Conservation (phyloP, 1,140 invertebrate species). For the Sminthurides bifidus region DNA sequence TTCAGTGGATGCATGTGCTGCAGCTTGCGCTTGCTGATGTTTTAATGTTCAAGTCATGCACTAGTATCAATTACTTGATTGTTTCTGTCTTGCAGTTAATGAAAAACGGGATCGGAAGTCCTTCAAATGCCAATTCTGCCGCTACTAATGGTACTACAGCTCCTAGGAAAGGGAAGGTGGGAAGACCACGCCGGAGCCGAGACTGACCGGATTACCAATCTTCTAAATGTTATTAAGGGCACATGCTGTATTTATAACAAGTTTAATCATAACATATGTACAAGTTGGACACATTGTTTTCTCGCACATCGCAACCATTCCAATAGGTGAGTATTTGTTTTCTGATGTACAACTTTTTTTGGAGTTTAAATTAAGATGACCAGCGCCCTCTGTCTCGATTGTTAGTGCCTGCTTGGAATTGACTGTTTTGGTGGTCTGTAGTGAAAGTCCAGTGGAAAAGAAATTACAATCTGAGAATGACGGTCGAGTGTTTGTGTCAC, state of each 20-base stretch:
- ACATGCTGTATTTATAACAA: neutral
- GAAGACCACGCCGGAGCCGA: slow-evolving; percentile 31
- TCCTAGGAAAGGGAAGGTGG: slow-evolving; percentile 27
- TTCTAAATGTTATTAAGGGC: neutral
- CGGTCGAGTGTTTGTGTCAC: too few relatives aligned
- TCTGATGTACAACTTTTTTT: neutral
- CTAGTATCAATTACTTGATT: neutral
- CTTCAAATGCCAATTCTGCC: slow-evolving; percentile 24
- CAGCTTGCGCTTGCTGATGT: too few relatives aligned
- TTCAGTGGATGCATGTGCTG: too few relatives aligned
- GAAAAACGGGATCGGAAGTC: slow-evolving; percentile 32
- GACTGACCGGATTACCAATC: slow-evolving; percentile 21
- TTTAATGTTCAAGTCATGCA: too few relatives aligned
- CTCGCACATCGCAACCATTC: slow-evolving; percentile 11
- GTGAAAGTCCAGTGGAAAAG: too few relatives aligned
- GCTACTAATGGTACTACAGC: slow-evolving; percentile 24
- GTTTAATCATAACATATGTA: neutral
- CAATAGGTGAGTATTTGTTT: slow-evolving; percentile 1
- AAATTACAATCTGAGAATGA: too few relatives aligned
- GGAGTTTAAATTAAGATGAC: neutral
- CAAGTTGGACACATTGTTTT: too few relatives aligned
- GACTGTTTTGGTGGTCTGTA: neutral
- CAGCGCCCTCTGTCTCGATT: neutral
- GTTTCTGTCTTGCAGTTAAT: slow-evolving; percentile 17
- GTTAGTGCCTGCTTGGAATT: neutral